Evolutionary conservation across 2,797 vertebrate species (phyloP).

Genomic region (Crocidura indochinensis): DNA sequence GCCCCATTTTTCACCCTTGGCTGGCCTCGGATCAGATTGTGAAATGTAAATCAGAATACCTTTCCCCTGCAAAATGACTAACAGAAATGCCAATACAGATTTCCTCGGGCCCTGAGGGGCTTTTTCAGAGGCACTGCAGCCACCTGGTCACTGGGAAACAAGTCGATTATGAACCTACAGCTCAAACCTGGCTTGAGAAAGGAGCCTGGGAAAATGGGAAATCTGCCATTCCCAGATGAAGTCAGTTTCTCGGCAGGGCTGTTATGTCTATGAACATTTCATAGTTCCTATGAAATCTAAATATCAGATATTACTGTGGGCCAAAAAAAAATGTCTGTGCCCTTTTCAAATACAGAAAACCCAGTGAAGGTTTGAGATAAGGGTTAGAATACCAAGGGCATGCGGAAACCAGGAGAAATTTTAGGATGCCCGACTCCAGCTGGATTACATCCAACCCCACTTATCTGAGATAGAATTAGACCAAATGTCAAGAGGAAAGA

Average conservation of each 20-base stretch:
- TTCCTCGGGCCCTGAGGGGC: slow-evolving; percentile 72
- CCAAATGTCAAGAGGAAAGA: slow-evolving; percentile 84
- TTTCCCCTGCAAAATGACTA: slow-evolving; percentile 83
- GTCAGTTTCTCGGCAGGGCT: slow-evolving; percentile 69
- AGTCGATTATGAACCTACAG: slow-evolving; percentile 75
- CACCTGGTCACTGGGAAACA: slow-evolving; percentile 76
- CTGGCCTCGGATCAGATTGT: slow-evolving; percentile 82
- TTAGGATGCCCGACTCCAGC: slow-evolving; percentile 77
- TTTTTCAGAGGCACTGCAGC: slow-evolving; percentile 59
- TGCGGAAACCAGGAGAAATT: background rate
- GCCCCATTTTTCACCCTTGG: slow-evolving; percentile 79
- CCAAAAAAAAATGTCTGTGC: background rate
- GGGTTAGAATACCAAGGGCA: slow-evolving; percentile 67
- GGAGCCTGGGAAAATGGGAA: slow-evolving; percentile 76
- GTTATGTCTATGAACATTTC: slow-evolving; percentile 74
- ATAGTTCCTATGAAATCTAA: slow-evolving; percentile 75
- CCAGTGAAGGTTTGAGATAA: slow-evolving; percentile 60
- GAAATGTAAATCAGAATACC: slow-evolving; percentile 83
- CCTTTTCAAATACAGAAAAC: slow-evolving; percentile 73
- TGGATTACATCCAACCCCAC: slow-evolving; percentile 85
- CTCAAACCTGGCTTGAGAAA: slow-evolving; percentile 60
- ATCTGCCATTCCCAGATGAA: slow-evolving; percentile 76
- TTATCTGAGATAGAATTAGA: slow-evolving; percentile 85
- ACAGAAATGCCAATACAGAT: slow-evolving; percentile 65
- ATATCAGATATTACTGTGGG: slow-evolving; percentile 64